phyloP scores from a whole-genome alignment of 2,888 invertebrate genomes.

The Cynaeus angustus region DNA sequence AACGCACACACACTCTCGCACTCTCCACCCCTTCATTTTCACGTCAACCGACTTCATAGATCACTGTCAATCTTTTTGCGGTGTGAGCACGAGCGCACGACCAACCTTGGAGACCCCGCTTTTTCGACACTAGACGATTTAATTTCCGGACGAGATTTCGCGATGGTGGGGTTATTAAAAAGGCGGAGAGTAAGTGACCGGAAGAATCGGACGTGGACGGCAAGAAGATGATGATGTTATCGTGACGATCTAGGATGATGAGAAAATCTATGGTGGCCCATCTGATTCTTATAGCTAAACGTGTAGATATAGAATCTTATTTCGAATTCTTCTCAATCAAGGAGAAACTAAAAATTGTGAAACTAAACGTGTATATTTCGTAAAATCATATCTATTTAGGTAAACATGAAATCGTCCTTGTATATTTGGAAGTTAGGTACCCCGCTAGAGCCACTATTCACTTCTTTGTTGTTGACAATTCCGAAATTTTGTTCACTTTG shows the following conservation, averaged over 20 bases:
- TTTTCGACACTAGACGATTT: constrained; percentile 9
- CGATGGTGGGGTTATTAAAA: constrained; percentile 1
- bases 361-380: too few relatives aligned
- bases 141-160: constrained; percentile 22
- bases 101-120: constrained; percentile 10
- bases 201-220: background rate
- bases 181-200: constrained; percentile 9
- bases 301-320: too few relatives aligned
- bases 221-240: background rate
- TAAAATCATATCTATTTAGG: too few relatives aligned
- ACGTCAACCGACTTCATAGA: constrained; percentile 48
- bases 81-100: constrained; percentile 27
- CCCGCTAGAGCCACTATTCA: too few relatives aligned
- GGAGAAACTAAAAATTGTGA: too few relatives aligned
- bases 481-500: too few relatives aligned
- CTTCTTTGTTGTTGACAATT: too few relatives aligned
- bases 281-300: too few relatives aligned
- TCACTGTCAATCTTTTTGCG: constrained; percentile 50
- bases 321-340: too few relatives aligned
- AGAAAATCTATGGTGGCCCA: too few relatives aligned
- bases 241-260: background rate
- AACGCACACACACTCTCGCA: constrained; percentile 58
- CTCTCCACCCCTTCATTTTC: constrained; percentile 49
- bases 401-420: too few relatives aligned
- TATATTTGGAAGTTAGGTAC: too few relatives aligned